Percentiles rank a stretch among this genome's conserved stretches.
Conservation (phyloP, 2,113 vertebrate genomes). For the Sminthopsis crassicaudata region DNA sequence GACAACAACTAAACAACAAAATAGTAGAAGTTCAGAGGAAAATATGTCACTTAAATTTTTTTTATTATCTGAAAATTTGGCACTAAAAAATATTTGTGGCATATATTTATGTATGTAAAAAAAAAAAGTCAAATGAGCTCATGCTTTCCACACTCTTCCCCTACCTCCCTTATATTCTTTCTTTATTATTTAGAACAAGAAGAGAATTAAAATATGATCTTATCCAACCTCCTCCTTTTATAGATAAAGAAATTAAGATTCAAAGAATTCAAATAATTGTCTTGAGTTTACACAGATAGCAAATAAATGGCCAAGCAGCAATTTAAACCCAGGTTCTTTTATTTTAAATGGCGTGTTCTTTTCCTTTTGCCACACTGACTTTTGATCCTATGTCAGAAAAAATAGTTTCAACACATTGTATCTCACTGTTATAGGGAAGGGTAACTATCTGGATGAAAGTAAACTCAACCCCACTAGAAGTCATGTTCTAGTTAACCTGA, state of each 20-base stretch:
- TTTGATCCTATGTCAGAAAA: conserved; percentile 20
- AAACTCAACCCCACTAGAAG: background rate
- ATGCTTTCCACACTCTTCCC: background rate
- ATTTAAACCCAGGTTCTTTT: background rate
- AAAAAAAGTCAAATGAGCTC: background rate
- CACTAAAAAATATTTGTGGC: background rate
- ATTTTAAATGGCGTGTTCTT: background rate
- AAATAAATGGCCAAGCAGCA: background rate
- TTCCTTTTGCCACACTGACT: background rate
- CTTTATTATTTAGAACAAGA: background rate
- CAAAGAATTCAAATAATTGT: background rate
- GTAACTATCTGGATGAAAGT: background rate
- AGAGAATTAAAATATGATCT: conserved; percentile 35
- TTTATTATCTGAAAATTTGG: background rate
- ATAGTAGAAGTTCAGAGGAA: conserved; percentile 23
- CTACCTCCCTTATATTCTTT: background rate
- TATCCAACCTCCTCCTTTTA: background rate
- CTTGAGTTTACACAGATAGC: background rate
- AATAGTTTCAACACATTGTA: conserved; percentile 8
- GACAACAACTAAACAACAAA: too few species aligned
- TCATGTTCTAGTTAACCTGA: background rate
- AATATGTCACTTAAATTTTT: background rate
- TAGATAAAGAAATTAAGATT: conserved; percentile 16
- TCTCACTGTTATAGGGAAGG: background rate
- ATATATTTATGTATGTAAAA: background rate